phyloP scores from a whole-genome alignment of 2,888 invertebrate genomes.

The Lapara coniferarum region DNA sequence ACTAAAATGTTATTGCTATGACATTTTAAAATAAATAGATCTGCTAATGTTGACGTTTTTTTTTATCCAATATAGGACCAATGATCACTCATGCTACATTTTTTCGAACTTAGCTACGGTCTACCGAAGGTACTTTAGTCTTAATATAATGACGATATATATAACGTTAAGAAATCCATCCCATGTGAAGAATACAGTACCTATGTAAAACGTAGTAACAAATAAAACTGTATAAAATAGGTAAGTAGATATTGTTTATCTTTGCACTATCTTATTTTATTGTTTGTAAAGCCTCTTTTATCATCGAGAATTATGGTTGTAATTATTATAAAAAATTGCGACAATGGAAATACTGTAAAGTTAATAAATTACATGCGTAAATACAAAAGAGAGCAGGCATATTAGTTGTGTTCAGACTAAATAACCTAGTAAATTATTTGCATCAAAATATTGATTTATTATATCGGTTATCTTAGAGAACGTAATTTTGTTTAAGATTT shows the following conservation, averaged over 20 bases:
- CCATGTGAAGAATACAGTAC: neutral
- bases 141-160: too few relatives aligned
- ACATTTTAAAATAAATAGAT: slow-evolving; percentile 25
- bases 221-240: neutral
- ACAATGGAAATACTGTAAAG: neutral
- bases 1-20: slow-evolving; percentile 13
- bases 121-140: too few relatives aligned
- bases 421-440: too few relatives aligned
- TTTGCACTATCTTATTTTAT: neutral
- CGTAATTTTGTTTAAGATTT: too few relatives aligned
- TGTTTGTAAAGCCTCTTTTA: neutral
- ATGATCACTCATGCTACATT: too few relatives aligned
- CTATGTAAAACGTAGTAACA: neutral
- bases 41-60: slow-evolving; percentile 4
- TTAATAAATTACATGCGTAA: too few relatives aligned
- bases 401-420: too few relatives aligned
- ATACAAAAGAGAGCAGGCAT: too few relatives aligned
- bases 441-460: too few relatives aligned
- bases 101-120: too few relatives aligned
- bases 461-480: too few relatives aligned
- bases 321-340: neutral
- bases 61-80: neutral
- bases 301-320: neutral
- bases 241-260: neutral
- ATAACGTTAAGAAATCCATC: too few relatives aligned